phyloP scores from a whole-genome alignment of 2,888 invertebrate species.

The Protophormia terraenovae region DNA sequence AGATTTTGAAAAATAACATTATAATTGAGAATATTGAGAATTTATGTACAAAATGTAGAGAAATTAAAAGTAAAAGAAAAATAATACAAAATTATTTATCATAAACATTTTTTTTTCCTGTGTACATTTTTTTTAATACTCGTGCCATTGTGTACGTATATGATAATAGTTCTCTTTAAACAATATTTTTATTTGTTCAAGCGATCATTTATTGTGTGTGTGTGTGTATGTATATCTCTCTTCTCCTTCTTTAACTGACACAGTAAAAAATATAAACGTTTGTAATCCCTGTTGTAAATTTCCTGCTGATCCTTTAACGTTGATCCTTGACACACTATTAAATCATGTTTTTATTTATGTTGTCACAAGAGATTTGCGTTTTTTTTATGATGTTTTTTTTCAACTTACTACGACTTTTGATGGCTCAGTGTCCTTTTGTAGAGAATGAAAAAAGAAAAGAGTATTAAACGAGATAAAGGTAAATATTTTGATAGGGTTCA shows the following conservation, averaged over 20 bases:
- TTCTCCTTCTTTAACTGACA: neutral
- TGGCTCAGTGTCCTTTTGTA: neutral
- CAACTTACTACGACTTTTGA: neutral
- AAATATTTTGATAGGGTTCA: constrained; percentile 58
- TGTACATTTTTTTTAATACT: constrained; percentile 15
- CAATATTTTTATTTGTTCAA: constrained; percentile 25
- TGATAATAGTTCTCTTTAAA: constrained; percentile 19
- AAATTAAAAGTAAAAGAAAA: no score
- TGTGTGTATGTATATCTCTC: neutral
- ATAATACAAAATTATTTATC: no score
- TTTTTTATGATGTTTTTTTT: constrained; percentile 7
- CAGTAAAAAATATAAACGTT: constrained; percentile 27
- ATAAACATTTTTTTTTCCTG: constrained; percentile 1
- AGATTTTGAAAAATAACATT: no score
- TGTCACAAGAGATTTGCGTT: constrained; percentile 79
- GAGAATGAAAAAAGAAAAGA: neutral
- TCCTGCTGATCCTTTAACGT: constrained; percentile 76
- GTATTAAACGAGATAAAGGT: constrained; percentile 17
- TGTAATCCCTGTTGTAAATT: constrained; percentile 80
- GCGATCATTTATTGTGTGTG: constrained; percentile 42
- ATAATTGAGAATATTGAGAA: no score
- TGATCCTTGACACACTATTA: constrained; percentile 74
- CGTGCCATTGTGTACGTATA: constrained; percentile 30
- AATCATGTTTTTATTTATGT: constrained; percentile 80
- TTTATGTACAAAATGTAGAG: no score